Evolutionary conservation across 2,888 invertebrate species (phyloP), one percentile per base, ranked within the genome.

Genomic region (Rotaria macrura): DNA sequence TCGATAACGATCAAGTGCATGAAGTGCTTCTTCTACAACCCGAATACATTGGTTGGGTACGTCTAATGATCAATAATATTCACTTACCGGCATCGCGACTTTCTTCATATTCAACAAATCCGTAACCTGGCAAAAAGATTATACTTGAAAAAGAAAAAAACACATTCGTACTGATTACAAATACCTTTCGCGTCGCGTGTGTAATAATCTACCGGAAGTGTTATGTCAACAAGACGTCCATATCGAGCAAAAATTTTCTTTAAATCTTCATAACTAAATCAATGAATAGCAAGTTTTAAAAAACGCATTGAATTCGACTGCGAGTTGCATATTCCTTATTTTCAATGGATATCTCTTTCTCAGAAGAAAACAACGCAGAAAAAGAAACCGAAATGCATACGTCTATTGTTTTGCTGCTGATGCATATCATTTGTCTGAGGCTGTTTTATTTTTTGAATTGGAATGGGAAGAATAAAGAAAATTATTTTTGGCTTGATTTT

Each of bases 151-250:
- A 57, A 49, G 65, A 47, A 47, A 47, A 47, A 65, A 47, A 86
- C 25, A 65, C 65, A 25, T 52, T 52, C 38, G 20, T 55, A 84
- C 14, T 43, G 49, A 34, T 43, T 47, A 14, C 72, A 84, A 0
- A 34, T 43, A 79, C 86, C 86, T 84, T 86, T 86, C 0, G 86
- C 74, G 47, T 84, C 72, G 43, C 86, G 38, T 43, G 86, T 86
- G n/a, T 86, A 79, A 85, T 79, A 86, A 86, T 86, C 86, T 29
- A 86, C 29, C 1, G 86, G 86, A 47, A 86, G 74, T 83, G 83
- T 86, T 40, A 86, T 86, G 65, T 86, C 86, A 49, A 86, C 86
- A 38, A 86, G 52, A n/a, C 65, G 84, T 57, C 86, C 86, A 84
- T 84, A 86, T 9, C 86, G 72, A 34, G 72, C 74, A 49, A 86